A percentile compares a stretch with the other conserved stretches of the same genome.
phyloP scores from a whole-genome alignment of 2,888 invertebrate genomes.

The Yponomeuta sedellus region DNA sequence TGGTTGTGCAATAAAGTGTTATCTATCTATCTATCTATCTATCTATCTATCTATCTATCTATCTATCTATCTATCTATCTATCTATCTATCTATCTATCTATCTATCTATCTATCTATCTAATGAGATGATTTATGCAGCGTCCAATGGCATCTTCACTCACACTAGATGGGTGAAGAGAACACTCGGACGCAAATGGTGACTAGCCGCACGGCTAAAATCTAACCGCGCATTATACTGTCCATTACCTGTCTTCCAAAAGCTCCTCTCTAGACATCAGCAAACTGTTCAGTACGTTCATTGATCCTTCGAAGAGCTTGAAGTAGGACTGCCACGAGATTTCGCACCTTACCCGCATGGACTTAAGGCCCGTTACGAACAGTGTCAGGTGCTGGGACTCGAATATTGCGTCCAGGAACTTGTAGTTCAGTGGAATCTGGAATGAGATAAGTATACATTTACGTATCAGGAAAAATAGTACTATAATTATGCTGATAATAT shows the following conservation, averaged over 20 bases:
- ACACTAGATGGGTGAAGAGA: too few species aligned
- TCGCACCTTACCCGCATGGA: constrained; percentile 34
- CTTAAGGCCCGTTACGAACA: constrained; percentile 40
- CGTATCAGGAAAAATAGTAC: not conserved
- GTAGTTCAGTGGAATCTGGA: constrained; percentile 61
- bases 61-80: too few species aligned
- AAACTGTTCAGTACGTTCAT: constrained; percentile 50
- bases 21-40: too few species aligned
- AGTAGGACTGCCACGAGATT: constrained; percentile 47
- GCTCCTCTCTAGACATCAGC: constrained; percentile 55
- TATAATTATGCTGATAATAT: not conserved
- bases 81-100: too few species aligned
- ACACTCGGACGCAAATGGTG: too few species aligned
- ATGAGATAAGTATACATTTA: not conserved
- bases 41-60: too few species aligned
- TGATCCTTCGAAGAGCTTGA: constrained; percentile 45
- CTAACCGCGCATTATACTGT: too few species aligned
- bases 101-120: too few species aligned
- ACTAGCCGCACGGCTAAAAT: too few species aligned
- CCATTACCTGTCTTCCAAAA: constrained; percentile 63
- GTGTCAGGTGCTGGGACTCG: constrained; percentile 49
- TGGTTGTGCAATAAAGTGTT: too few species aligned
- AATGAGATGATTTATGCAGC: too few species aligned
- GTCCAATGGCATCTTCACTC: too few species aligned
- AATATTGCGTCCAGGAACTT: constrained; percentile 61